Conservation (phyloP, 2,113 vertebrate genomes). For the Gobiocypris rarus region DNA sequence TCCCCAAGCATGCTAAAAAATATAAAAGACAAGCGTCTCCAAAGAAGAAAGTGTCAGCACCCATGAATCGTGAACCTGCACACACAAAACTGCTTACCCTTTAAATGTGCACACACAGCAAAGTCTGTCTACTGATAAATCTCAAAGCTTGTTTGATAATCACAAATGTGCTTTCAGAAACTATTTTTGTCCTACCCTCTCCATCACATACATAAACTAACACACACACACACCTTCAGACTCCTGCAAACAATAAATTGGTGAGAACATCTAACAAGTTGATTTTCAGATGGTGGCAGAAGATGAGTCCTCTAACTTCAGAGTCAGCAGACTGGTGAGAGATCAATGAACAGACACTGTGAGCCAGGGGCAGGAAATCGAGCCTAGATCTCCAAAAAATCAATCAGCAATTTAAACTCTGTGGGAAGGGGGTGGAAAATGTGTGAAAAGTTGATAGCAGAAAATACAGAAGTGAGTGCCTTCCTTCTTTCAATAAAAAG, state of each 20-base stretch:
- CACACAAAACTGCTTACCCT: conserved; percentile 8
- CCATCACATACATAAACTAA: conserved; percentile 18
- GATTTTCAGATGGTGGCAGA: conserved; percentile 78
- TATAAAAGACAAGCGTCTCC: not conserved
- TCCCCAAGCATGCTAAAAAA: not conserved
- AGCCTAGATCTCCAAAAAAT: conserved; percentile 79
- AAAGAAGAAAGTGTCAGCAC: conserved; percentile 7
- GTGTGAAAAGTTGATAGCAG: conserved; percentile 55
- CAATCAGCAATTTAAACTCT: conserved; percentile 84
- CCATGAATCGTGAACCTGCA: not conserved
- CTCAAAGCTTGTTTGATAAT: not conserved
- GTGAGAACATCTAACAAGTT: conserved; percentile 79
- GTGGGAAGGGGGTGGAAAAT: conserved; percentile 55
- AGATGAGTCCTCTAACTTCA: conserved; percentile 77
- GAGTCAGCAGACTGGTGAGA: conserved; percentile 78
- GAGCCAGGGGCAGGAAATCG: conserved; percentile 74
- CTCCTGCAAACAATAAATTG: conserved; percentile 74
- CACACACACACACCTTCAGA: conserved; percentile 33
- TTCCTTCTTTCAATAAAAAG: conserved; percentile 1
- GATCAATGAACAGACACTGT: conserved; percentile 78
- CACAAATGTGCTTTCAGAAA: conserved; percentile 4
- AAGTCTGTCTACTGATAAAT: conserved; percentile 16
- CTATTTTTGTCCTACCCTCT: not conserved
- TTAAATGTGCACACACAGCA: conserved; percentile 8
- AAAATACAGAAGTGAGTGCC: conserved; percentile 47